These are phyloP conservation scores for Drosophila willistoni DNA, from an alignment of 1,140 invertebrate species.

Conservation along the genomic window DNA sequence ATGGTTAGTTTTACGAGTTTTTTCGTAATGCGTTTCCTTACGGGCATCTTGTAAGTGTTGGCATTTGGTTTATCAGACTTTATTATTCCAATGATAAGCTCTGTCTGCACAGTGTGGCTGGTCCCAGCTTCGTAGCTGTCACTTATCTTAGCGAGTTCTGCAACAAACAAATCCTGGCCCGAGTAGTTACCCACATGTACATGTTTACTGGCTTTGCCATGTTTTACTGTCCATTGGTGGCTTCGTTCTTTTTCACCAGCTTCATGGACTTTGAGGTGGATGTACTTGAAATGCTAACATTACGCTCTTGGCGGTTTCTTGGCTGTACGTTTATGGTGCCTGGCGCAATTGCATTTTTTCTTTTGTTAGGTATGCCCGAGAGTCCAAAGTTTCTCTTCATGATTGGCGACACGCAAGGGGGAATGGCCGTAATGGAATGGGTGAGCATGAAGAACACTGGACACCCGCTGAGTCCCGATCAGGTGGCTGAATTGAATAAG, in stretches of 20 bases:
- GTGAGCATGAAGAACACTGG: constrained; percentile 55
- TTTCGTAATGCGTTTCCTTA: constrained; percentile 58
- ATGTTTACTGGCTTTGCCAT: constrained; percentile 68
- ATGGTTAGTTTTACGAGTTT: constrained; percentile 47
- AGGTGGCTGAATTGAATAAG: constrained; percentile 29
- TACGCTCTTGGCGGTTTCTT: constrained; percentile 52
- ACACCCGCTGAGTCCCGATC: constrained; percentile 34
- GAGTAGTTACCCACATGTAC: constrained; percentile 56
- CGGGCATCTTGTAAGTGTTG: constrained; percentile 68
- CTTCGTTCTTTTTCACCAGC: constrained; percentile 27
- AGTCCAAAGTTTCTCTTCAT: constrained; percentile 63
- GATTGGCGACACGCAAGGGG: constrained; percentile 46
- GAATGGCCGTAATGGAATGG: constrained; percentile 50
- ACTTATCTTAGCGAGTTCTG: constrained; percentile 67
- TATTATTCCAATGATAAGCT: not conserved
- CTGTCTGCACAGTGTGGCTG: constrained; percentile 43
- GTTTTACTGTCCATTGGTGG: constrained; percentile 51
- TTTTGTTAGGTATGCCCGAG: constrained; percentile 56
- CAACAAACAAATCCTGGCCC: constrained; percentile 48
- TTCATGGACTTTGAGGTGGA: constrained; percentile 52
- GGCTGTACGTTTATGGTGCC: constrained; percentile 52
- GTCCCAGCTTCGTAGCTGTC: constrained; percentile 59
- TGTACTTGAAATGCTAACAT: constrained; percentile 13
- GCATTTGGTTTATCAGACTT: not conserved
- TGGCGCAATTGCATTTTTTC: constrained; percentile 49